A percentile compares a stretch with the other conserved stretches of the same genome.
These are phyloP conservation scores for Euplagia quadripunctaria DNA, from an alignment of 2,888 invertebrate species.

Conservation along the genomic window DNA sequence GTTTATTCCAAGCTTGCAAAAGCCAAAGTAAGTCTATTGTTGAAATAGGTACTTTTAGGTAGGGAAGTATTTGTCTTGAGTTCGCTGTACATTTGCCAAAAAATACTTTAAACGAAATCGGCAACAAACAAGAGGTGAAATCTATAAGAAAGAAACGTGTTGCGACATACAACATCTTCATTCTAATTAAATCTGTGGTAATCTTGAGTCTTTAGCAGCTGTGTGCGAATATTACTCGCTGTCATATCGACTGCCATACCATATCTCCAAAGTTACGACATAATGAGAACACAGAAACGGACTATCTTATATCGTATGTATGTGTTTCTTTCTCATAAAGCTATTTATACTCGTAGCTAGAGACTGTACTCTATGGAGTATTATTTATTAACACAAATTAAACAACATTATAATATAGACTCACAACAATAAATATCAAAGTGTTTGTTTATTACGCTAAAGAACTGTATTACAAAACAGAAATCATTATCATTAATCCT, in stretches of 20 bases:
- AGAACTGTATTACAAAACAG: neutral
- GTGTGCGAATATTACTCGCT: slow-evolving; percentile 1
- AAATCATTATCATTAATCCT: too few relatives aligned
- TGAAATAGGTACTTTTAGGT: neutral
- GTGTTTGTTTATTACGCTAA: neutral
- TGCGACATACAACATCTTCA: neutral
- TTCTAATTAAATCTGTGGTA: neutral
- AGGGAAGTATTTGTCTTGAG: neutral
- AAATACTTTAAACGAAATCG: neutral
- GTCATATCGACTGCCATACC: neutral
- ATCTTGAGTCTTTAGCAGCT: neutral
- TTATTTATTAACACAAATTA: too few relatives aligned
- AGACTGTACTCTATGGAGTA: neutral
- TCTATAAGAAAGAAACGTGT: neutral
- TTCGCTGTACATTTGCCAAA: neutral
- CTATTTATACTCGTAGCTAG: neutral
- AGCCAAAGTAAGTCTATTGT: neutral
- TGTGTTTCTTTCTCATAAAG: neutral
- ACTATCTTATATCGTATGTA: neutral
- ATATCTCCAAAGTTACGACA: neutral
- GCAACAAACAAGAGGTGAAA: neutral
- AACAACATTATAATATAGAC: too few relatives aligned
- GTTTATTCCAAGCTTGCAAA: neutral
- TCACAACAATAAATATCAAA: neutral
- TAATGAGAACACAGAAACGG: neutral